phyloP scores from a whole-genome alignment of 2,888 invertebrate species.

The Sabatieria punctata region DNA sequence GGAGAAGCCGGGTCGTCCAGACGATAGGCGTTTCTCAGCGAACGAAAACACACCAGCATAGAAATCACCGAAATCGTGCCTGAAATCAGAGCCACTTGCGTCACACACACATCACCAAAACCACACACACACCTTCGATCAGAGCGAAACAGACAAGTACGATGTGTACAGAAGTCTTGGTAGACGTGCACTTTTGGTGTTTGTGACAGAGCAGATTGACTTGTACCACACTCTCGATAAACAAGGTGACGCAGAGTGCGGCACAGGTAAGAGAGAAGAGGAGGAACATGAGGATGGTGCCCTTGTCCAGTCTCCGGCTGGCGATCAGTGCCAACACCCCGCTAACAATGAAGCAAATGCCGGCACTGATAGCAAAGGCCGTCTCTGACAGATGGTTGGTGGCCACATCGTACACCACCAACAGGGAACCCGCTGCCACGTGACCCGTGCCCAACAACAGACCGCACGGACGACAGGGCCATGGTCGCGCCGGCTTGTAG shows the following conservation, averaged over 20 bases:
- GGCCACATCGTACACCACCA: slow-evolving; percentile 15
- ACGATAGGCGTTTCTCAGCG: no score
- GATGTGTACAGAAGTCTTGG: neutral
- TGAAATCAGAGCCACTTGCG: no score
- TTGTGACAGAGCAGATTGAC: no score
- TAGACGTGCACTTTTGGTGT: neutral
- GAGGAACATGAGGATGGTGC: slow-evolving; percentile 1
- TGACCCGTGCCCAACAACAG: slow-evolving; percentile 9
- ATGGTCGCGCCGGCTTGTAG: neutral
- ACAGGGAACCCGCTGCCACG: slow-evolving; percentile 8
- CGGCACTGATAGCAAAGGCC: slow-evolving; percentile 4
- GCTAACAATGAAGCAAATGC: neutral
- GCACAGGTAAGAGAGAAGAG: neutral
- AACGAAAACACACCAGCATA: no score
- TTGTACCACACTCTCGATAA: neutral
- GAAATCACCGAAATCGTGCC: no score
- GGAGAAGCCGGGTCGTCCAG: no score
- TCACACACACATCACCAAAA: neutral
- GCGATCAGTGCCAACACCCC: neutral
- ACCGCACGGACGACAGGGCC: slow-evolving; percentile 4
- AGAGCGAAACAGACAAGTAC: neutral
- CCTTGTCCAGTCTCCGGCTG: slow-evolving; percentile 4
- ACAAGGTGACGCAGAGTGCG: neutral
- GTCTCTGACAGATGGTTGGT: slow-evolving; percentile 15
- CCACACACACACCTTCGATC: neutral